Evolutionary conservation across 2,888 invertebrate species (phyloP), one percentile per base, ranked within the genome.

Genomic region (Hecatera dysodea): DNA sequence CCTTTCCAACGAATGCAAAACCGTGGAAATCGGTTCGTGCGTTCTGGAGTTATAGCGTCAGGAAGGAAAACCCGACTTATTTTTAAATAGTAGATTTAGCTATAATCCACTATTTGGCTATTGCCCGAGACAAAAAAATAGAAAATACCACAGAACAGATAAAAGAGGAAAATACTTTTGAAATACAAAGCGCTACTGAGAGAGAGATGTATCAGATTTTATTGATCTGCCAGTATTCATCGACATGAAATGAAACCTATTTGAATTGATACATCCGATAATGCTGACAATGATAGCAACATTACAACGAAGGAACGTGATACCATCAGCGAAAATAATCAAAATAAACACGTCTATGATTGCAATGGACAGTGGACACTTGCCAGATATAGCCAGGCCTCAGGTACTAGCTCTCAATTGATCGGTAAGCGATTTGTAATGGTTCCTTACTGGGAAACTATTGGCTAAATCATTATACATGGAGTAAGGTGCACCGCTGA

Each of bases 351-450:
- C 11, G 24, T 19, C 1, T 56, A 22, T 17, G 42, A 4, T 27
- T 39, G 15, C 12, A 36, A 7, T 17, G 48, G 24, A 62, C 22
- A 81, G 50, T 82, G 79, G 72, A 76, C 33, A 74, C 73, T 12
- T 1, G 17, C 50, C 19, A 57, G 27, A 60, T 71, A 57, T 52
- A 33, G 46, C 44, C 19, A 27, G 7, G 59, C 39, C 29, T 33
- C 53, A 11, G 65, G 56, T 61, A 33, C 53, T 52, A 56, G 65
- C 6, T 75, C 72, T 61, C 44, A 74, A 75, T 83, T 69, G 60
- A 73, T 59, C 66, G n/a, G 57, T 74, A 78, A 83, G 75, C 75
- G 67, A 61, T 79, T 74, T 81, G 61, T 78, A 83, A 83, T 81
- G 77, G 69, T 27, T 59, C 50, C 52, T 73, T 82, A 70, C 78